A percentile compares a stretch with the other conserved stretches of the same genome.
Conservation (phyloP, 2,888 invertebrate species). For the Proisotoma minuta region DNA sequence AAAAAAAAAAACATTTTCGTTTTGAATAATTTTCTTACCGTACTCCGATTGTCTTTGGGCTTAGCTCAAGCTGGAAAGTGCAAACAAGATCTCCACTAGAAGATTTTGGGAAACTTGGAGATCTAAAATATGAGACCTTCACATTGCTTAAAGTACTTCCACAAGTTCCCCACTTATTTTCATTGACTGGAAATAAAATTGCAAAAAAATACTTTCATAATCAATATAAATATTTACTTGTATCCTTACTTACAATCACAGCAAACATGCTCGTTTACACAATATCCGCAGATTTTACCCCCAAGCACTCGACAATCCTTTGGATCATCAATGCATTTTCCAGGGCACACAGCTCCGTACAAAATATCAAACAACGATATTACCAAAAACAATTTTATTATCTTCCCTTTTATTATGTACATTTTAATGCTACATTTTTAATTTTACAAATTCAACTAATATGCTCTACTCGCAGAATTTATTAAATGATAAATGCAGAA, state of each 20-base stretch:
- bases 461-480: too few relatives aligned
- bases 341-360: background rate
- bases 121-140: conserved; percentile 32
- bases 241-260: conserved; percentile 4
- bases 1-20: too few relatives aligned
- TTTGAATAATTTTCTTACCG: conserved; percentile 17
- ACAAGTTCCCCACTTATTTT: conserved; percentile 18
- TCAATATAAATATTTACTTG: background rate
- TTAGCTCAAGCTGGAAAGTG: conserved; percentile 31
- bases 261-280: conserved; percentile 3
- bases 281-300: conserved; percentile 1
- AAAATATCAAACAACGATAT: too few relatives aligned
- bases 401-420: too few relatives aligned
- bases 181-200: background rate
- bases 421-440: too few relatives aligned
- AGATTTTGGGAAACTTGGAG: conserved; percentile 29
- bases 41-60: conserved; percentile 28
- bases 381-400: too few relatives aligned
- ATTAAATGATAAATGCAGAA: too few relatives aligned
- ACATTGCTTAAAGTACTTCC: conserved; percentile 18
- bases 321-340: background rate
- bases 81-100: conserved; percentile 33
- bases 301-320: background rate
- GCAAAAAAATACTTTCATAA: background rate
- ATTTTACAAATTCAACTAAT: too few relatives aligned